Conservation (phyloP, 2,888 invertebrate species). For the Myathropa florea region DNA sequence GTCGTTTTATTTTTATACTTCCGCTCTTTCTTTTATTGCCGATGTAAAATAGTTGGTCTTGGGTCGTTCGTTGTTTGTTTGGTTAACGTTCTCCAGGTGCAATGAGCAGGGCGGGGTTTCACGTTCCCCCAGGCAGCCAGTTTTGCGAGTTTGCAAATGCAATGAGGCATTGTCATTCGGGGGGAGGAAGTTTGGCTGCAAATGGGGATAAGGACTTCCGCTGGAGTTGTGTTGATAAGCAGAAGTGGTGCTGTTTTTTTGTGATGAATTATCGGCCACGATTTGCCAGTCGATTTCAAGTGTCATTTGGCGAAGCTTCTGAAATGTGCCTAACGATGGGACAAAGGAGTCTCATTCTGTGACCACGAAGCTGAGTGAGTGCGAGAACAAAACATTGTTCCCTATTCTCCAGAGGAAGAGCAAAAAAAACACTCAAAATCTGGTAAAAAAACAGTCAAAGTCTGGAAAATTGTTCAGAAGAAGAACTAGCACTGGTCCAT, state of each 20-base stretch:
- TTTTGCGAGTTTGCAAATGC: background rate
- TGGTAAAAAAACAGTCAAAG: too few species aligned
- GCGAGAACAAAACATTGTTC: too few species aligned
- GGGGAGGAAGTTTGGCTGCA: background rate
- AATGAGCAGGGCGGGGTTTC: conserved; percentile 1
- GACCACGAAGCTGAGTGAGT: too few species aligned
- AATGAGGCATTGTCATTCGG: background rate
- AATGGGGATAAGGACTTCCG: background rate
- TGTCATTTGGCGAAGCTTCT: background rate
- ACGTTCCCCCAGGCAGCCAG: background rate
- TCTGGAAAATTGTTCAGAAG: background rate
- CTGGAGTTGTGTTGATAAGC: background rate
- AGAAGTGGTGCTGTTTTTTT: background rate
- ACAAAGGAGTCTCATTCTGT: too few species aligned
- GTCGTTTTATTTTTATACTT: background rate
- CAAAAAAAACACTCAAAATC: too few species aligned
- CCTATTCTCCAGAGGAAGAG: too few species aligned
- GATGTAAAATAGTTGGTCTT: conserved; percentile 14
- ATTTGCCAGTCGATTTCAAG: background rate
- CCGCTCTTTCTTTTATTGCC: conserved; percentile 4
- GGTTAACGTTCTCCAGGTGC: conserved; percentile 18
- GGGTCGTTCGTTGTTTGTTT: conserved; percentile 12
- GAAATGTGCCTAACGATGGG: too few species aligned
- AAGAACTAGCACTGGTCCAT: background rate
- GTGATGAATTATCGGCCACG: background rate